Conservation (phyloP, 2,797 vertebrate species). For the Halcyon smyrnensis region DNA sequence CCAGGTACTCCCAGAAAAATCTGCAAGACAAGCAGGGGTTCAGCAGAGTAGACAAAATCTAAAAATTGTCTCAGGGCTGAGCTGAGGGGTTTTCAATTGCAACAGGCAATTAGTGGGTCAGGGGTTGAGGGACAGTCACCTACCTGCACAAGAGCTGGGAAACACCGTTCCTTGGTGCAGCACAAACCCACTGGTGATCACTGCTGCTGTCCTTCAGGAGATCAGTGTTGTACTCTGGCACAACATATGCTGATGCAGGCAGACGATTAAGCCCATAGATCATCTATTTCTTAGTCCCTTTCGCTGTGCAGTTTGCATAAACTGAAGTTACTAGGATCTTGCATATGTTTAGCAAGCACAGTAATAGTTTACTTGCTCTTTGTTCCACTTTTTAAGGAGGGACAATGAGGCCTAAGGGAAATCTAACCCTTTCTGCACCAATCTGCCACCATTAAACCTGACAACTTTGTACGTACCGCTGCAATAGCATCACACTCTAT, state of each 20-base stretch:
- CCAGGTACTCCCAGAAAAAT: background rate
- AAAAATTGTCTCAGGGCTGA: background rate
- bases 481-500: background rate
- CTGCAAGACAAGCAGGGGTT: background rate
- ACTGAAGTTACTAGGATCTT: background rate
- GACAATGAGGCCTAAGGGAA: background rate
- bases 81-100: background rate
- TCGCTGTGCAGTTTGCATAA: background rate
- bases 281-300: background rate
- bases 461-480: background rate
- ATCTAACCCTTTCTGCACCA: background rate
- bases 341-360: background rate
- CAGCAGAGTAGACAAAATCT: background rate
- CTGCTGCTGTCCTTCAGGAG: background rate
- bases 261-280: background rate
- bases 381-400: background rate
- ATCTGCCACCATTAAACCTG: background rate
- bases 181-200: background rate
- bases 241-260: background rate
- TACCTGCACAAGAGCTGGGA: background rate
- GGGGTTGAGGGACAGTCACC: background rate
- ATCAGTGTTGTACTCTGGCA: background rate
- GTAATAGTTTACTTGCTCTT: background rate
- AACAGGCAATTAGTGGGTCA: fast-evolving
- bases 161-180: fast-evolving